A percentile compares a stretch with the other conserved stretches of the same genome.
Conservation (phyloP, 2,888 invertebrate species). For the Dilophus febrilis region DNA sequence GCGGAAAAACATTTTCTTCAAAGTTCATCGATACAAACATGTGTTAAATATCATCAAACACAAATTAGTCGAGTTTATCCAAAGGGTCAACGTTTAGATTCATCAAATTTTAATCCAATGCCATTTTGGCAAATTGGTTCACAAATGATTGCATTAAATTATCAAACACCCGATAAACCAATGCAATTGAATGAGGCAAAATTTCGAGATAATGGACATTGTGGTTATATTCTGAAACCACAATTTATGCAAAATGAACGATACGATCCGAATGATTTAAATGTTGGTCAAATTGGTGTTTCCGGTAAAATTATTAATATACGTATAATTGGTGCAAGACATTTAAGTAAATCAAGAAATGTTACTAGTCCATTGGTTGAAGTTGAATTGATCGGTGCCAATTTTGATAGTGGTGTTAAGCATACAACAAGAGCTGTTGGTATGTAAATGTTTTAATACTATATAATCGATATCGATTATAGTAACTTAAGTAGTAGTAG, state of each 20-base stretch:
- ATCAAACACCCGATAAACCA: slow-evolving; percentile 85
- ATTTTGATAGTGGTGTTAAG: slow-evolving; percentile 69
- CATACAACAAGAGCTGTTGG: slow-evolving; percentile 71
- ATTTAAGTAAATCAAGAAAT: slow-evolving; percentile 68
- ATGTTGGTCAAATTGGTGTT: slow-evolving; percentile 37
- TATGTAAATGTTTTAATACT: slow-evolving; percentile 32
- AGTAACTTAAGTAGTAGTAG: too few species aligned
- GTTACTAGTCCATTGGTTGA: slow-evolving; percentile 83
- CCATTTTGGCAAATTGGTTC: slow-evolving; percentile 91
- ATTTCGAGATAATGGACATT: slow-evolving; percentile 80
- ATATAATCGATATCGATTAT: too few species aligned
- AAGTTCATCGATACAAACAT: slow-evolving; percentile 49
- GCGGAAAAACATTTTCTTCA: slow-evolving; percentile 79
- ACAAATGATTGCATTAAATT: slow-evolving; percentile 96
- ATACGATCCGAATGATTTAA: slow-evolving; percentile 61
- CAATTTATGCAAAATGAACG: slow-evolving; percentile 68
- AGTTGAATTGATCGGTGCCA: slow-evolving; percentile 76
- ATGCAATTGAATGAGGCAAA: slow-evolving; percentile 94
- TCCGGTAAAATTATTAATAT: slow-evolving; percentile 49
- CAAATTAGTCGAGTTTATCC: slow-evolving; percentile 94
- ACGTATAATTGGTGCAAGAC: slow-evolving; percentile 75
- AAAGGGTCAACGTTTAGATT: slow-evolving; percentile 84
- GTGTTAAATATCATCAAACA: slow-evolving; percentile 59
- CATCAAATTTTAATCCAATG: slow-evolving; percentile 91
- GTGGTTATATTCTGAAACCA: slow-evolving; percentile 85